Evolutionary conservation across 30 jellyfish, hydroid and myxozoan genomes (phyloP).

Genomic region (Turritopsis dohrnii): DNA sequence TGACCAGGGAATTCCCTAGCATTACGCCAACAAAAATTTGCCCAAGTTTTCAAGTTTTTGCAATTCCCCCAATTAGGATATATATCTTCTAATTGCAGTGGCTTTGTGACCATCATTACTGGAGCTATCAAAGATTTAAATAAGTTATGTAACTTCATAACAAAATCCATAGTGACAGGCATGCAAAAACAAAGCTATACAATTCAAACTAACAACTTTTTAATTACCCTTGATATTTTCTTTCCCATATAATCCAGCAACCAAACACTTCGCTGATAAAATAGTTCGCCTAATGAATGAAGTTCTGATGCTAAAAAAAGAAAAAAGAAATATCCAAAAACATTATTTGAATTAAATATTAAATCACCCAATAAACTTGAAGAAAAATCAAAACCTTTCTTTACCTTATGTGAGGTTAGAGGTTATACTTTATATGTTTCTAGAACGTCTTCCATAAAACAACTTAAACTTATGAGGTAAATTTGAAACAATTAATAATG

Average conservation of each 20-base stretch:
- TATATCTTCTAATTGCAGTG: slow-evolving; percentile 45
- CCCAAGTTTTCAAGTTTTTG: slow-evolving; percentile 61
- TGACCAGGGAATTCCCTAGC: slow-evolving; percentile 47
- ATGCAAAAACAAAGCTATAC: background rate
- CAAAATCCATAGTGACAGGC: too few species aligned
- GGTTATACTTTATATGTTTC: background rate
- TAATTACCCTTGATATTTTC: slow-evolving; percentile 32
- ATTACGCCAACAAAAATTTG: slow-evolving; percentile 43
- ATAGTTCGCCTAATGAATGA: slow-evolving; percentile 58
- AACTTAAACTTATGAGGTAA: too few species aligned
- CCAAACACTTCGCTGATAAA: slow-evolving; percentile 50
- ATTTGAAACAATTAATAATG: too few species aligned
- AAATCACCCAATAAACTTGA: background rate
- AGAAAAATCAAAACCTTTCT: background rate
- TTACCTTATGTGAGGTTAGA: too few species aligned
- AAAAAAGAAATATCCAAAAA: background rate
- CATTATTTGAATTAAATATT: background rate
- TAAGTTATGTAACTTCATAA: too few species aligned
- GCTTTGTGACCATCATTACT: slow-evolving; percentile 46
- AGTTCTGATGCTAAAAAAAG: slow-evolving; percentile 47
- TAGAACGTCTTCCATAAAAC: background rate
- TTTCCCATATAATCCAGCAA: slow-evolving; percentile 72
- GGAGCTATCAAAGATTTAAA: slow-evolving; percentile 27
- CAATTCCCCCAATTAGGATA: slow-evolving; percentile 66
- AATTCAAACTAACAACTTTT: background rate